Evolutionary conservation across 2,113 vertebrate genomes (phyloP).

Genomic region (Mohoua ochrocephala): DNA sequence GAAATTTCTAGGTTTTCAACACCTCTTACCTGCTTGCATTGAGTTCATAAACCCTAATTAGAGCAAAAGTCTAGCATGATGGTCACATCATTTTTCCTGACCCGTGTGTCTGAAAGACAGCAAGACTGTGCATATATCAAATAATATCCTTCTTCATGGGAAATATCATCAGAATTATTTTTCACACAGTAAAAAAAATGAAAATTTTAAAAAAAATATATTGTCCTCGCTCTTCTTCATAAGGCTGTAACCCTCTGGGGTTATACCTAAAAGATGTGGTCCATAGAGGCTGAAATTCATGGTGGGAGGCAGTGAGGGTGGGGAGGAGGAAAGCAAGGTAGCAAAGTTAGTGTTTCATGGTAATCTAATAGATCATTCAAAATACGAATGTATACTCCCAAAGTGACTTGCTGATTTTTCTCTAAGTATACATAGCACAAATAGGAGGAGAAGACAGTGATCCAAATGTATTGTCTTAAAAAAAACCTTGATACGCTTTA

Average conservation of each 20-base stretch:
- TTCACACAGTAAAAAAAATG: neutral
- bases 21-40: neutral
- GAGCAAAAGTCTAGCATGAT: neutral
- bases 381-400: neutral
- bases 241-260: neutral
- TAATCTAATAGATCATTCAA: neutral
- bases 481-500: neutral
- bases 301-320: accelerated
- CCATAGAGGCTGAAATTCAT: neutral
- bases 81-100: neutral
- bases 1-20: neutral
- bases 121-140: neutral
- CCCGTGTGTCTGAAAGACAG: neutral
- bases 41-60: conserved; percentile 37
- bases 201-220: neutral
- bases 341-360: neutral
- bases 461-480: neutral
- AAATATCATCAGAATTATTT: neutral
- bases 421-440: neutral
- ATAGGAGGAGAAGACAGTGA: neutral
- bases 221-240: neutral
- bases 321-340: accelerated
- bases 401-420: neutral
- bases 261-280: neutral
- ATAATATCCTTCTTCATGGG: neutral